Evolutionary conservation across 2,113 vertebrate species (phyloP).

Genomic region (Neomonachus schauinslandi): DNA sequence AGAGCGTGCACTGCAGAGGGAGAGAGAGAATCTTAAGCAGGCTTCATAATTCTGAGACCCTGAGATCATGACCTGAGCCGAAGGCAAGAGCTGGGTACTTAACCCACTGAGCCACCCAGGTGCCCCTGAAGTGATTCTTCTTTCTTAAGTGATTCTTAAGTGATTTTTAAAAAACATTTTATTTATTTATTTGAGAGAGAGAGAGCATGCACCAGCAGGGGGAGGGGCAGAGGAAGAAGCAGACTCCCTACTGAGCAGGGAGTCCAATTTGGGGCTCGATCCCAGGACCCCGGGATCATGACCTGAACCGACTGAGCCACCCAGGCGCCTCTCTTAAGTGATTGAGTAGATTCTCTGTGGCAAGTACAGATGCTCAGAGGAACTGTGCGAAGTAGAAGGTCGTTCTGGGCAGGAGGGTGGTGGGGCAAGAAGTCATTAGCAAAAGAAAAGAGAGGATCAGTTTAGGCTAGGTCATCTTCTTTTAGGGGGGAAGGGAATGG

Average conservation of each 20-base stretch:
- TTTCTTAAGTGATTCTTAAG: background rate
- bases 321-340: background rate
- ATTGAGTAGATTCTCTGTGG: background rate
- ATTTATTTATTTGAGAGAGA: too few species aligned
- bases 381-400: background rate
- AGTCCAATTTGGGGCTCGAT: too few species aligned
- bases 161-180: background rate
- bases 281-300: background rate
- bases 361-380: background rate
- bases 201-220: background rate
- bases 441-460: background rate
- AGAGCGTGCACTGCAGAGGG: background rate
- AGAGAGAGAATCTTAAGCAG: background rate
- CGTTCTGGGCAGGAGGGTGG: background rate
- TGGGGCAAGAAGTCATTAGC: background rate
- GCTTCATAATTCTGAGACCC: background rate
- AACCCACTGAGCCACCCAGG: background rate
- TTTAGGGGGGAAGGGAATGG: background rate
- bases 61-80: background rate
- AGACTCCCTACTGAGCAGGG: background rate
- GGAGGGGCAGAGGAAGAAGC: background rate
- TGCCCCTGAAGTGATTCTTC: too few species aligned
- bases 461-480: background rate
- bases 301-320: background rate
- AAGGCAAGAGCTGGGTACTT: background rate